A percentile compares a stretch with the other conserved stretches of the same genome.
Evolutionary conservation across 1,140 invertebrate species (phyloP).

Genomic region (Aphelenchoides fujianensis): DNA sequence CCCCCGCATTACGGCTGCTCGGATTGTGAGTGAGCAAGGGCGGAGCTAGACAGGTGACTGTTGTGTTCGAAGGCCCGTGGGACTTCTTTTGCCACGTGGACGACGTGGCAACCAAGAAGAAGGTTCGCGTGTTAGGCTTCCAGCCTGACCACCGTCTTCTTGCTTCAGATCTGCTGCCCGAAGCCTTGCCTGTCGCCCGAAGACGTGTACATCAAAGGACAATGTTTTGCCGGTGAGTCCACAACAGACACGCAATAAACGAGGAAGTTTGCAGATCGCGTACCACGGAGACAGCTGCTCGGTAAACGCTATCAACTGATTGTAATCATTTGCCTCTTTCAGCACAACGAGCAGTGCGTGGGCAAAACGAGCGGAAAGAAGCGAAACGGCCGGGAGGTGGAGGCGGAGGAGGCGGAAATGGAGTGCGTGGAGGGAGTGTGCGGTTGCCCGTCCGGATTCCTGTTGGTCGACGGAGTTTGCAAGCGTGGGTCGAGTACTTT

Average conservation of each 20-base stretch:
- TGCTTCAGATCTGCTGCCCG: conserved; percentile 51
- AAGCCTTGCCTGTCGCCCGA: conserved; percentile 52
- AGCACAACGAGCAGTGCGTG: conserved; percentile 49
- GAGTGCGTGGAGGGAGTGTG: conserved; percentile 45
- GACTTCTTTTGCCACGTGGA: conserved; percentile 52
- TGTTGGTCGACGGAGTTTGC: conserved; percentile 40
- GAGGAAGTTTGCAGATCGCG: conserved; percentile 39
- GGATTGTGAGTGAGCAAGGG: too few relatives aligned
- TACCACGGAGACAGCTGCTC: conserved; percentile 53
- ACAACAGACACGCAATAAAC: too few relatives aligned
- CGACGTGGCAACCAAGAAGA: conserved; percentile 44
- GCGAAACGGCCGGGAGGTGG: not conserved
- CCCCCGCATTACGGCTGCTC: conserved; percentile 49
- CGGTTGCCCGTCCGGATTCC: conserved; percentile 45
- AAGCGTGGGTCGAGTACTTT: conserved; percentile 36
- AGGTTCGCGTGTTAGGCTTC: conserved; percentile 25
- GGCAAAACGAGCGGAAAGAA: conserved; percentile 17
- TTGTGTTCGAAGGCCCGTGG: conserved; percentile 43
- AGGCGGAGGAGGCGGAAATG: conserved; percentile 32
- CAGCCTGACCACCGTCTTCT: not conserved
- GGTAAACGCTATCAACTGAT: conserved; percentile 31
- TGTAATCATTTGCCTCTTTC: conserved; percentile 23
- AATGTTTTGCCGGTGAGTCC: conserved; percentile 40
- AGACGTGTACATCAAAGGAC: conserved; percentile 55
- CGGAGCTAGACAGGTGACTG: too few relatives aligned